phyloP scores from a whole-genome alignment of 2,113 vertebrate species.

The Lepus americanus region DNA sequence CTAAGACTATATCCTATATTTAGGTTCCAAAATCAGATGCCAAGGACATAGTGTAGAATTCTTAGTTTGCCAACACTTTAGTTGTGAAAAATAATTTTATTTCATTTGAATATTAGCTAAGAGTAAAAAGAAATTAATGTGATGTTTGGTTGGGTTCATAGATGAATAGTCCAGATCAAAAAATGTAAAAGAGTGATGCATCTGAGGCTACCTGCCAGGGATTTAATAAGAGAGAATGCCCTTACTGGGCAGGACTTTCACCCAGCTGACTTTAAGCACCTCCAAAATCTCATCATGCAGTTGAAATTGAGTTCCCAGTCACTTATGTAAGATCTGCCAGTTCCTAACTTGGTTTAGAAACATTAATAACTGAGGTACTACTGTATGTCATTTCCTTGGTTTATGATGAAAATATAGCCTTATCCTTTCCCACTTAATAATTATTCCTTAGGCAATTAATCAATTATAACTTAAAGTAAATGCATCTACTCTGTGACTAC shows the following conservation, averaged over 20 bases:
- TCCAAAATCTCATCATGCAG: not conserved
- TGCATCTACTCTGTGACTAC: not conserved
- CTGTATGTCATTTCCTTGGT: not conserved
- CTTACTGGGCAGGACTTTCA: not conserved
- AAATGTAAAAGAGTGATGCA: not conserved
- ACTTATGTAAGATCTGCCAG: not conserved
- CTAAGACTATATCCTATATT: conserved; percentile 10
- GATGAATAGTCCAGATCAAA: not conserved
- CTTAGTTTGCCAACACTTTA: not conserved
- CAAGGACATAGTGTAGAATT: not conserved
- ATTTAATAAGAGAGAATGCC: not conserved
- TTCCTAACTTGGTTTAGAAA: conserved; percentile 42
- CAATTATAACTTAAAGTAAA: conserved; percentile 47
- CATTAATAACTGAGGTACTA: not conserved
- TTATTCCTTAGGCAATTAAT: conserved; percentile 37
- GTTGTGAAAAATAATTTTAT: conserved; percentile 5
- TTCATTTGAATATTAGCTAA: conserved; percentile 29
- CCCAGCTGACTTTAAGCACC: conserved; percentile 24
- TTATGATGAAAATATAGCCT: conserved; percentile 8
- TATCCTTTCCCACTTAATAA: conserved; percentile 47
- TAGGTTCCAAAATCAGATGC: conserved; percentile 39
- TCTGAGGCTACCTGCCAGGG: not conserved
- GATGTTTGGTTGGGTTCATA: not conserved
- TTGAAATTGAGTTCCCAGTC: not conserved
- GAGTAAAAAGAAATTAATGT: conserved; percentile 16